These are phyloP conservation scores for Oreochromis grahami DNA, from an alignment of 2,797 vertebrate species.

Conservation along the genomic window DNA sequence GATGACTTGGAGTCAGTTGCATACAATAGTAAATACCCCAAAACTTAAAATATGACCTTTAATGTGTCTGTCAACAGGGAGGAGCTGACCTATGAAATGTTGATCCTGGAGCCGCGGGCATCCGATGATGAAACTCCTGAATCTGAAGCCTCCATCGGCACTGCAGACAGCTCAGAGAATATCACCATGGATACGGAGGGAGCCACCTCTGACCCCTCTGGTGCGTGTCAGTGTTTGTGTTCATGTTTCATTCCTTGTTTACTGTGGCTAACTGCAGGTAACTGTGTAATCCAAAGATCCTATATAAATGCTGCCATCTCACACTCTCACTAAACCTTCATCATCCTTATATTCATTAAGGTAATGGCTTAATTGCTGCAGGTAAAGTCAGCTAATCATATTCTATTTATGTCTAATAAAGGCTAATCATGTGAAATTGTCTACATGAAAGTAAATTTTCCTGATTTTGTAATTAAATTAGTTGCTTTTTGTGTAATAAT, in stretches of 20 bases:
- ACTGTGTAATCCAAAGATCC: neutral
- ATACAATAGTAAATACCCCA: neutral
- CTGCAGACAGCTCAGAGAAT: constrained; percentile 93
- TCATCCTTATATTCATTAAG: neutral
- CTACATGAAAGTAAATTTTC: neutral
- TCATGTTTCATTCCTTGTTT: neutral
- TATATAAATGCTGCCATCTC: neutral
- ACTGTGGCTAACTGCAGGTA: neutral
- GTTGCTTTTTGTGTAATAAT: neutral
- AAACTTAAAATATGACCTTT: neutral
- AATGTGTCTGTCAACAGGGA: constrained; percentile 72
- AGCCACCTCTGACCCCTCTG: constrained; percentile 77
- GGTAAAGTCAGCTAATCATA: neutral
- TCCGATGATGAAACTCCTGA: constrained; percentile 94
- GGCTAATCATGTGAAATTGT: neutral
- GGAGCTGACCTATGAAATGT: constrained; percentile 94
- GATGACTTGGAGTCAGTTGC: neutral
- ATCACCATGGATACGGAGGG: constrained; percentile 87
- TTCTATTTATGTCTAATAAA: neutral
- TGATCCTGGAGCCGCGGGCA: constrained; percentile 88
- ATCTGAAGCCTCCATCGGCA: constrained; percentile 94
- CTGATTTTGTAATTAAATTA: neutral
- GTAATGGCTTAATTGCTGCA: neutral
- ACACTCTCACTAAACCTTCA: neutral
- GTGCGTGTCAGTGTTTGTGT: constrained; percentile 53